These are phyloP conservation scores for Ceratina australensis DNA, from an alignment of 1,140 invertebrate genomes.

Conservation along the genomic window DNA sequence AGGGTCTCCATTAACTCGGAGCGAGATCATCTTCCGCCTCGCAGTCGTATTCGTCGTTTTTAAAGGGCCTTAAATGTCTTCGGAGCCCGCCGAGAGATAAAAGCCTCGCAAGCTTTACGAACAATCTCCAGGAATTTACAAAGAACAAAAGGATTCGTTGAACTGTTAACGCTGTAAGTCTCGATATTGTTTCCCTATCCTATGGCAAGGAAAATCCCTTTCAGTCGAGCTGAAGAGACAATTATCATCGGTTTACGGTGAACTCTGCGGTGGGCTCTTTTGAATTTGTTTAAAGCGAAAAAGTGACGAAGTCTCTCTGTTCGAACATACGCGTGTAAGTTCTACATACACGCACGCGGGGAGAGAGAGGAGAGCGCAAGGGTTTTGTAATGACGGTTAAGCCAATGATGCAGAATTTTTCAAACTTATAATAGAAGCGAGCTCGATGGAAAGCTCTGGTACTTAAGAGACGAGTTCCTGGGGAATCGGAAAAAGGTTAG, in stretches of 20 bases:
- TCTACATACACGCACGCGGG: too few species aligned
- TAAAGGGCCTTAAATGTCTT: constrained; percentile 40
- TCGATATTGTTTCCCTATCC: constrained; percentile 23
- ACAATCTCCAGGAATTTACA: constrained; percentile 21
- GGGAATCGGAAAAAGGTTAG: too few species aligned
- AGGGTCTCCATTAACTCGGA: constrained; percentile 47
- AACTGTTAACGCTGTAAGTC: constrained; percentile 25
- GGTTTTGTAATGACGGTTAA: not conserved
- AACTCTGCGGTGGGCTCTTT: not conserved
- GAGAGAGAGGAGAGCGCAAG: not conserved
- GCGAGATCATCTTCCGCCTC: constrained; percentile 43
- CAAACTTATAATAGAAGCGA: not conserved
- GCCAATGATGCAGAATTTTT: not conserved
- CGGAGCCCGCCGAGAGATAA: constrained; percentile 6
- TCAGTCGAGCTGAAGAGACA: not conserved
- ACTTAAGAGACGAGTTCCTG: not conserved
- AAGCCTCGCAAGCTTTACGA: constrained; percentile 13
- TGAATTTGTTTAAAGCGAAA: not conserved
- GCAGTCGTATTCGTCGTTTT: constrained; percentile 15
- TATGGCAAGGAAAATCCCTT: not conserved
- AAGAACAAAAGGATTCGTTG: constrained; percentile 28
- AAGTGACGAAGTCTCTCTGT: not conserved
- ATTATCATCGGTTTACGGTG: too few species aligned
- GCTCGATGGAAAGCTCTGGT: not conserved
- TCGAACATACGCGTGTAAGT: too few species aligned